Percentiles rank a stretch among this genome's conserved stretches.
These are phyloP conservation scores for Diorhabda elongata DNA, from an alignment of 1,140 invertebrate genomes.

Conservation along the genomic window DNA sequence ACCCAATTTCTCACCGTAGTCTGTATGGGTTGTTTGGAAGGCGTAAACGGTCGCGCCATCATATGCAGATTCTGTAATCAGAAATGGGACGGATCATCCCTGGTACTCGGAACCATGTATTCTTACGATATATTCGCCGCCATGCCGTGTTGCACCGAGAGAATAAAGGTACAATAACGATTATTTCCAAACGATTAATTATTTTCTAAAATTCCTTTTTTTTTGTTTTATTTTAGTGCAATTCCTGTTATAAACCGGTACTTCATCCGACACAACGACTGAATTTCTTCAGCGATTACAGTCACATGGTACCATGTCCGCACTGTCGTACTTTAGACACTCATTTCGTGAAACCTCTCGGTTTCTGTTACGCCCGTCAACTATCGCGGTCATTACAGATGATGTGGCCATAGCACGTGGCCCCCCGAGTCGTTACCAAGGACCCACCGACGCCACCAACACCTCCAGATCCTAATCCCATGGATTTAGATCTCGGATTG, in stretches of 20 bases:
- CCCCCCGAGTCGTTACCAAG: constrained; percentile 47
- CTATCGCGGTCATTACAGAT: constrained; percentile 61
- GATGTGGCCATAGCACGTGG: constrained; percentile 76
- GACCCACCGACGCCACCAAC: constrained; percentile 52
- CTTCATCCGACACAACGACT: constrained; percentile 81
- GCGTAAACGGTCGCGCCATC: constrained; percentile 67
- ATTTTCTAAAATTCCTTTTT: no score
- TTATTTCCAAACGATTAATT: neutral
- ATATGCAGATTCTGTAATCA: constrained; percentile 77
- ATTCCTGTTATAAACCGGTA: constrained; percentile 80
- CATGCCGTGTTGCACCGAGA: constrained; percentile 89
- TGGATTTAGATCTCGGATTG: constrained; percentile 44
- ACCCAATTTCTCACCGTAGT: constrained; percentile 88
- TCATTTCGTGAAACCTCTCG: constrained; percentile 89
- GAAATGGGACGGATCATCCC: constrained; percentile 87
- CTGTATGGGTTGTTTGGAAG: constrained; percentile 88
- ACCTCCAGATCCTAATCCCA: constrained; percentile 29
- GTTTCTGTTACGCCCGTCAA: constrained; percentile 73
- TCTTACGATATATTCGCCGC: constrained; percentile 97
- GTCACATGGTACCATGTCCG: constrained; percentile 84
- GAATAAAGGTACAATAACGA: constrained; percentile 70
- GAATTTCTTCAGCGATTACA: constrained; percentile 94
- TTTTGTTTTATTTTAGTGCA: constrained; percentile 66
- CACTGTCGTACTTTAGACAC: constrained; percentile 86
- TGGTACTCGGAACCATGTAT: constrained; percentile 95